These are phyloP conservation scores for Paelopatides confundens DNA, from an alignment of 53 echinoderm and acorn worm genomes.

Conservation along the genomic window DNA sequence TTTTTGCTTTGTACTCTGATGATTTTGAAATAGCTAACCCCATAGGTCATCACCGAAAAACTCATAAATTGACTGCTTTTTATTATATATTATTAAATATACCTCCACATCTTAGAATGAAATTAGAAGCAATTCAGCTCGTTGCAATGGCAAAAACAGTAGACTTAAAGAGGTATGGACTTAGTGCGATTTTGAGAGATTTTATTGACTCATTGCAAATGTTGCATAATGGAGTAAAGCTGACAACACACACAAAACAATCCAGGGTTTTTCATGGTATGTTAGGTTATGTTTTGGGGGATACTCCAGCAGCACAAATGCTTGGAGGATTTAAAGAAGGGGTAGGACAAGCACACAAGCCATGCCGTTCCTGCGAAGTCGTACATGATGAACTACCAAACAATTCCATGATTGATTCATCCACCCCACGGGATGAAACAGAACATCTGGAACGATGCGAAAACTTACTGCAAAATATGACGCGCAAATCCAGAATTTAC, in stretches of 20 bases:
- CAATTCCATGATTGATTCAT: background rate
- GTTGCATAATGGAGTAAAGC: conserved; percentile 4
- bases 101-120: conserved; percentile 37
- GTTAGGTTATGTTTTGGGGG: conserved; percentile 25
- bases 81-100: conserved; percentile 50
- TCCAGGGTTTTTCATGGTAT: background rate
- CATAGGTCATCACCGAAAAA: conserved; percentile 28
- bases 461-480: conserved; percentile 19
- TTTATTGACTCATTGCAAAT: background rate
- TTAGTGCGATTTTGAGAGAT: background rate
- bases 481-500: conserved; percentile 17
- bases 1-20: conserved; percentile 33
- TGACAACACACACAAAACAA: background rate
- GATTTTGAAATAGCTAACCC: conserved; percentile 57
- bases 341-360: conserved; percentile 49
- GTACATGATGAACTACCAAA: conserved; percentile 10
- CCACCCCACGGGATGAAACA: conserved; percentile 35
- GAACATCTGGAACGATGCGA: conserved; percentile 59
- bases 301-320: conserved; percentile 53
- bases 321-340: conserved; percentile 57
- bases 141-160: conserved; percentile 46
- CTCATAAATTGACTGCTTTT: conserved; percentile 33
- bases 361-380: conserved; percentile 51
- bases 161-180: conserved; percentile 38
- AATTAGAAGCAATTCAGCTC: conserved; percentile 43